Conservation (phyloP, 1,140 invertebrate genomes). For the Anastatus disparis region DNA sequence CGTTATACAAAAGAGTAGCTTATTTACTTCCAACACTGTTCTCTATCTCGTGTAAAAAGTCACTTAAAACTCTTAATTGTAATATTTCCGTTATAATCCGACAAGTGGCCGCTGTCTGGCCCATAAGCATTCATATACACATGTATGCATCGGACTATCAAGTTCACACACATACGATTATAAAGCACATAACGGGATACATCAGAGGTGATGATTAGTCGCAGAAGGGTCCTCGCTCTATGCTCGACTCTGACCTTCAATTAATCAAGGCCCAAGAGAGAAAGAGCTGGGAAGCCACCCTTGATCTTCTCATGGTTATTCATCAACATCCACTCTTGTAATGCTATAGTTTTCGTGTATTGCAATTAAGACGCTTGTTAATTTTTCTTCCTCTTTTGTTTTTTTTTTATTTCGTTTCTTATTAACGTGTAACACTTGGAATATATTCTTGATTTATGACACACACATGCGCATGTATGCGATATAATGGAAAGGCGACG, state of each 20-base stretch:
- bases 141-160: background rate
- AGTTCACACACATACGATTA: too few relatives aligned
- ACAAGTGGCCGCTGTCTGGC: background rate
- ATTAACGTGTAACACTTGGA: too few relatives aligned
- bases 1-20: too few relatives aligned
- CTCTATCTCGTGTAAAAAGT: conserved; percentile 7
- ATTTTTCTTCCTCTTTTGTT: too few relatives aligned
- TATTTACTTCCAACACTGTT: too few relatives aligned
- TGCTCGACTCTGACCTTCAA: conserved; percentile 36
- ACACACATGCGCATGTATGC: background rate
- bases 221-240: background rate
- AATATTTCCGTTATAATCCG: conserved; percentile 26
- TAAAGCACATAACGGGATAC: background rate
- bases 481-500: conserved; percentile 25
- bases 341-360: too few relatives aligned
- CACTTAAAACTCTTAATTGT: conserved; percentile 8
- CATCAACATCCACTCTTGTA: too few relatives aligned
- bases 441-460: too few relatives aligned
- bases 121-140: background rate
- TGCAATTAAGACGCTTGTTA: too few relatives aligned
- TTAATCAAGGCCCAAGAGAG: conserved; percentile 21
- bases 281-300: background rate
- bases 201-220: conserved; percentile 24
- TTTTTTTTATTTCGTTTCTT: too few relatives aligned
- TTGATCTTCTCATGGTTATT: conserved; percentile 10